Conservation (phyloP, 1,140 invertebrate species). For the Pomacea maculata region DNA sequence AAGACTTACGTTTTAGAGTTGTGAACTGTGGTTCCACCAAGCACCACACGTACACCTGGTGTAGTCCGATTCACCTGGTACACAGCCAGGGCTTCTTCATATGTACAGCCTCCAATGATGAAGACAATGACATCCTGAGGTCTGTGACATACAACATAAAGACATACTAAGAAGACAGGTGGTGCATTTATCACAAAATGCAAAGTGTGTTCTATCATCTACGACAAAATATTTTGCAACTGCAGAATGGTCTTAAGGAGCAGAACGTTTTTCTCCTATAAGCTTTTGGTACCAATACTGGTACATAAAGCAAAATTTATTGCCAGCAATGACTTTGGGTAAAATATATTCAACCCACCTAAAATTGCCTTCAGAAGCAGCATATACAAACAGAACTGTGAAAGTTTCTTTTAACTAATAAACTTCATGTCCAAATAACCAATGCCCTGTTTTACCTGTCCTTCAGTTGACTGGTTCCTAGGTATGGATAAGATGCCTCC, state of each 20-base stretch:
- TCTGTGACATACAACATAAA: constrained; percentile 59
- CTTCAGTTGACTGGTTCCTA: constrained; percentile 69
- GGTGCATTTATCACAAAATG: too few relatives aligned
- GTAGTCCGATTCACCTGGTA: constrained; percentile 83
- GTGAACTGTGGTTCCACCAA: constrained; percentile 91
- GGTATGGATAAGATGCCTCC: constrained; percentile 83
- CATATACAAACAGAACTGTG: neutral
- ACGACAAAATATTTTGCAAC: too few relatives aligned
- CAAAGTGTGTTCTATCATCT: too few relatives aligned
- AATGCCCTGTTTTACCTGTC: constrained; percentile 58
- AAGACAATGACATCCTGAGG: constrained; percentile 94
- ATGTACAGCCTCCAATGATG: constrained; percentile 95
- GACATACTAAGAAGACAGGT: too few relatives aligned
- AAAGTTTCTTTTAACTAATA: neutral
- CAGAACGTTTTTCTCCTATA: too few relatives aligned
- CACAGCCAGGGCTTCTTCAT: constrained; percentile 91
- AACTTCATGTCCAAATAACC: neutral
- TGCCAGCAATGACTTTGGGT: too few relatives aligned
- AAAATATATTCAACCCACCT: too few relatives aligned
- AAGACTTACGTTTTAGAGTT: constrained; percentile 72
- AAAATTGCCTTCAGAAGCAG: too few relatives aligned
- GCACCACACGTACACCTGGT: constrained; percentile 80
- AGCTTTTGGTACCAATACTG: too few relatives aligned
- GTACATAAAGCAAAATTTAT: too few relatives aligned
- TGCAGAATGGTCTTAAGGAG: too few relatives aligned